Evolutionary conservation across 2,888 invertebrate species (phyloP), one percentile per base, ranked within the genome.

Genomic region (Eupeodes latifasciatus): DNA sequence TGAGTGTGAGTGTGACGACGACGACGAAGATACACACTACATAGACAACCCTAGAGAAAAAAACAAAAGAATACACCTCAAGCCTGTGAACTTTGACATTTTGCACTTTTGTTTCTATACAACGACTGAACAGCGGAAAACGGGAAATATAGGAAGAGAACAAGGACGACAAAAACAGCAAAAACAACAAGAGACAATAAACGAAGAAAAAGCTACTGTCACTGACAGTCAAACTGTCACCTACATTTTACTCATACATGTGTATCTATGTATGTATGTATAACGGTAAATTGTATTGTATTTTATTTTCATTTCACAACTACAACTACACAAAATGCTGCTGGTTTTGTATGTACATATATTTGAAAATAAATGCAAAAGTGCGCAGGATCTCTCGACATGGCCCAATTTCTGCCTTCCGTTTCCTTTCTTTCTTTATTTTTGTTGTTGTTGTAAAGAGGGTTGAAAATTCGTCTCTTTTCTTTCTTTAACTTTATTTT

Each of bases 31-130:
- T 27, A 27, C 27, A 27, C 27, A 27, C 27, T 36, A 49, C 27
- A 75, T 55, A 75, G 51, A 76, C 55, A 75, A 59, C 27, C 19
- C 71, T 55, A 62, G 55, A 62, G 61, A 82, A 53, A 85, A 64
- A 19, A 59, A 59, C 59, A 59, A 74, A 9, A 49, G 7, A 47
- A 16, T 40, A 64, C 74, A 85, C 74, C 78, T 81, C 55, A 78
- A 71, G 81, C 72, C 74, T 85, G 71, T 71, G 88, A 88, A 88
- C 88, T 88, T 88, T 88, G 88, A 88, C 88, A 88, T 88, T 88
- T 88, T 78, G 53, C 77, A 77, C 51, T 55, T 72, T 9, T 72
- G 10, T 72, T 40, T 53, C 12, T 72, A 53, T 53, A 75, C 51
- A 57, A 61, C 14, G 1, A 69, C 53, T 6, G 16, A 27, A 57